Evolutionary conservation across 2,797 vertebrate species (phyloP), one percentile per base, ranked within the genome.

Genomic region (Anguilla obscura): DNA sequence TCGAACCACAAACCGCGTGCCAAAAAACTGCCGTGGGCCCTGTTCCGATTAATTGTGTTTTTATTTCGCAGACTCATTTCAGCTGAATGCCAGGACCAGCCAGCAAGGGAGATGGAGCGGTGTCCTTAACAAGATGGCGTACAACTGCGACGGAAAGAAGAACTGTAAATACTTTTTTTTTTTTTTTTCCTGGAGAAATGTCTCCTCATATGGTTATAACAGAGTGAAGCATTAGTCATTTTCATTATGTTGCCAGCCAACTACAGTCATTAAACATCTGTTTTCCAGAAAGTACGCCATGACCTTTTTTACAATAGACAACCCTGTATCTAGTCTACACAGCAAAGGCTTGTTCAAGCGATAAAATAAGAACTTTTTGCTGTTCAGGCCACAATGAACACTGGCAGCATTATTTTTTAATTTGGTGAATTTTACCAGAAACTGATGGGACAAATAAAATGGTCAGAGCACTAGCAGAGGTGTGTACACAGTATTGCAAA

Each of bases 261-360:
- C 76, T 24, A 45, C 27, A 12, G 69, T 74, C 69, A 16, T 76
- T 16, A 76, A 76, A 76, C 79, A 82, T 45, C 7, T 8, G 79
- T 82, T 82, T 82, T 48, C 79, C 50, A 50, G 21, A 50, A 82
- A 82, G 79, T 48, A 50, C 79, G 50, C 79, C 8, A 4, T 82
- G 79, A 82, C 21, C 79, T 48, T 82, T 82, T 45, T n/a, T n/a
- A 50, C 40, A 24, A 50, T 50, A 50, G 79, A 82, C 40, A 50
- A 10, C 79, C 45, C 40, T 82, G 45, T 82, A 50, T 82, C 18
- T 50, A n/a, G 40, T 36, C 76, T 80, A 36, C 76, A 45, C 36
- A 45, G 76, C 71, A 24, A 45, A 80, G 16, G 76, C 40, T 80
- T 80, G 76, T 24, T 80, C 36, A 45, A 48, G 36, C 16, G 48